Conservation (phyloP, 2,113 vertebrate genomes). For the Ammodytes dubius region DNA sequence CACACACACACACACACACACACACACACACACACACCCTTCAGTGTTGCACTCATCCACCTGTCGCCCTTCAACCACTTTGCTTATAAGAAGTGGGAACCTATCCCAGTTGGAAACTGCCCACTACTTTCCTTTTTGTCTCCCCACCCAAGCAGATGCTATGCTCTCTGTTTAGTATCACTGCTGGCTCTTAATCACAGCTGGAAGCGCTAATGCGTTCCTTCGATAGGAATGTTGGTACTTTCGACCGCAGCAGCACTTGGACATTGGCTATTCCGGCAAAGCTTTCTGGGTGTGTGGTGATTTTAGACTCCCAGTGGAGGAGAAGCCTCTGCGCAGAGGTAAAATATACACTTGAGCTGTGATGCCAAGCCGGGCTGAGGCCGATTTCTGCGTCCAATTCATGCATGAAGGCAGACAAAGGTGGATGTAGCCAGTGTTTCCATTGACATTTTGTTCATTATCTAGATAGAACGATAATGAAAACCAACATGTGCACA, state of each 20-base stretch:
- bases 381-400: slow-evolving; percentile 53
- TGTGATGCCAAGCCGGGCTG: slow-evolving; percentile 36
- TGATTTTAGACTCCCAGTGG: slow-evolving; percentile 42
- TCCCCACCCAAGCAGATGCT: slow-evolving; percentile 56
- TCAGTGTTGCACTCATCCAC: slow-evolving; percentile 35
- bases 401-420: slow-evolving; percentile 53
- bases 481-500: slow-evolving; percentile 15
- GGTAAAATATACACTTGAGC: slow-evolving; percentile 66
- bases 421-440: slow-evolving; percentile 20
- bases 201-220: slow-evolving; percentile 69
- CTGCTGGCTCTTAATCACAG: slow-evolving; percentile 65
- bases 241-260: slow-evolving; percentile 60
- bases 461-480: slow-evolving; percentile 8
- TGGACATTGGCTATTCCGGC: slow-evolving; percentile 47
- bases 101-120: slow-evolving; percentile 11
- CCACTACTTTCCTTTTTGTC: slow-evolving; percentile 21
- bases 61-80: slow-evolving; percentile 43
- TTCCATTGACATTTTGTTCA: neutral
- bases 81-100: slow-evolving; percentile 12
- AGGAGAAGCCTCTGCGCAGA: slow-evolving; percentile 40
- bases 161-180: slow-evolving; percentile 71
- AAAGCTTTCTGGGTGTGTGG: slow-evolving; percentile 33
- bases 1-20: slow-evolving; percentile 1
- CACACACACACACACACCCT: slow-evolving; percentile 2
- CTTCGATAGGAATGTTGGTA: slow-evolving; percentile 68